Percentiles rank a stretch among this genome's conserved stretches.
Conservation (phyloP, 2,797 vertebrate species). For the Miichthys miiuy region DNA sequence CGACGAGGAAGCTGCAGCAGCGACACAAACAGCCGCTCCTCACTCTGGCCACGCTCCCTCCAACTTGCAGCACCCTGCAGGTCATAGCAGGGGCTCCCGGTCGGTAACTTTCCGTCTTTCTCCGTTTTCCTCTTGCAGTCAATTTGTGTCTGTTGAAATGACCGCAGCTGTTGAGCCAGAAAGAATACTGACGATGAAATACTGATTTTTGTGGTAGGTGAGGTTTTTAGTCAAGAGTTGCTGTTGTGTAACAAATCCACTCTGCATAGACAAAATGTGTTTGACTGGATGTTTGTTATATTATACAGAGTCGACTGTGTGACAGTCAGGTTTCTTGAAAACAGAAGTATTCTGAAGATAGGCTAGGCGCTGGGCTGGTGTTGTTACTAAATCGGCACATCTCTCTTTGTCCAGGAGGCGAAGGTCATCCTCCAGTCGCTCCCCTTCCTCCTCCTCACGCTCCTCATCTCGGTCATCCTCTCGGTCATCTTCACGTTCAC, state of each 20-base stretch:
- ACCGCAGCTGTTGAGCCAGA: conserved; percentile 60
- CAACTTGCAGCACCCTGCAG: conserved; percentile 89
- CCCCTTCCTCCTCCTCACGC: conserved; percentile 87
- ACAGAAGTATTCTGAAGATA: conserved; percentile 35
- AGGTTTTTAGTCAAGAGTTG: conserved; percentile 40
- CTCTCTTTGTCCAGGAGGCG: conserved; percentile 85
- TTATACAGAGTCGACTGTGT: not conserved
- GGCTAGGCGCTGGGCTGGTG: conserved; percentile 52
- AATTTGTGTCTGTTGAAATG: conserved; percentile 66
- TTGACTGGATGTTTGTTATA: not conserved
- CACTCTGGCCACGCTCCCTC: conserved; percentile 83
- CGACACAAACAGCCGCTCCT: conserved; percentile 77
- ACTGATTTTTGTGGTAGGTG: conserved; percentile 61
- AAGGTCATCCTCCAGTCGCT: conserved; percentile 86
- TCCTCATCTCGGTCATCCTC: conserved; percentile 85
- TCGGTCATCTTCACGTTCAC: conserved; percentile 88
- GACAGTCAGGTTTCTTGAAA: not conserved
- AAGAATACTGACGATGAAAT: conserved; percentile 51
- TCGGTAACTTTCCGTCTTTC: conserved; percentile 94
- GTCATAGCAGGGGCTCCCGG: conserved; percentile 97
- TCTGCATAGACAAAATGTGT: conserved; percentile 41
- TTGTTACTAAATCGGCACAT: conserved; percentile 56
- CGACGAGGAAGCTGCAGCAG: conserved; percentile 88
- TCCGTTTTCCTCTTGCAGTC: conserved; percentile 73
- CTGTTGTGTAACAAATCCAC: not conserved